These are phyloP conservation scores for Cotesia typhae DNA, from an alignment of 1,140 invertebrate genomes.

Conservation along the genomic window DNA sequence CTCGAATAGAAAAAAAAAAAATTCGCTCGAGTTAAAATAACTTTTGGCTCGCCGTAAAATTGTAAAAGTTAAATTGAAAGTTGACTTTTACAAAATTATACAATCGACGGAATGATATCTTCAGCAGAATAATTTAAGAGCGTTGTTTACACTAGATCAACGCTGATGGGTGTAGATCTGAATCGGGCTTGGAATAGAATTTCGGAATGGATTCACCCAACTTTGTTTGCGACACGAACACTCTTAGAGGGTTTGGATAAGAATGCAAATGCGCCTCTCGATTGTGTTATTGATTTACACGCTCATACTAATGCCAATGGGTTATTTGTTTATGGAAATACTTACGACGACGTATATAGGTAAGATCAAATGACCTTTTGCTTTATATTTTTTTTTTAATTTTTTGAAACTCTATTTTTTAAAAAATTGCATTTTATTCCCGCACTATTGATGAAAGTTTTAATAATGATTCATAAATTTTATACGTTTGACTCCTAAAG, in stretches of 20 bases:
- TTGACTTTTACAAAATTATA: not conserved
- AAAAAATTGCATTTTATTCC: too few relatives aligned
- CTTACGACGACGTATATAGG: slow-evolving; percentile 93
- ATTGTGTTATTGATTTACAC: slow-evolving; percentile 95
- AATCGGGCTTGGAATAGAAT: slow-evolving; percentile 92
- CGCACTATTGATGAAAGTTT: too few relatives aligned
- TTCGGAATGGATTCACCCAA: slow-evolving; percentile 89
- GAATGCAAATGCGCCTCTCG: slow-evolving; percentile 69
- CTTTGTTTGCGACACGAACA: slow-evolving; percentile 81
- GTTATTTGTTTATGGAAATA: slow-evolving; percentile 95
- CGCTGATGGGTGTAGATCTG: slow-evolving; percentile 89
- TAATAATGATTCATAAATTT: too few relatives aligned
- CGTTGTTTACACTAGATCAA: slow-evolving; percentile 70
- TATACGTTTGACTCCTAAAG: too few relatives aligned
- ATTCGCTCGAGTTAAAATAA: too few relatives aligned
- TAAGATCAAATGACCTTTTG: slow-evolving; percentile 50
- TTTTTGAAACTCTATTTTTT: too few relatives aligned
- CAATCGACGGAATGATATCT: not conserved
- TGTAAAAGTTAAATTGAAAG: slow-evolving; percentile 13
- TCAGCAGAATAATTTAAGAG: not conserved
- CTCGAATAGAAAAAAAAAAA: too few relatives aligned
- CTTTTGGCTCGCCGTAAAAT: not conserved
- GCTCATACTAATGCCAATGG: slow-evolving; percentile 92
- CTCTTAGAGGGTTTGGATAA: slow-evolving; percentile 79
- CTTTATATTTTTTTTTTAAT: too few relatives aligned